These are phyloP conservation scores for Porites australiensis DNA, from an alignment of 64 coral and sea anemone genomes.

Conservation along the genomic window DNA sequence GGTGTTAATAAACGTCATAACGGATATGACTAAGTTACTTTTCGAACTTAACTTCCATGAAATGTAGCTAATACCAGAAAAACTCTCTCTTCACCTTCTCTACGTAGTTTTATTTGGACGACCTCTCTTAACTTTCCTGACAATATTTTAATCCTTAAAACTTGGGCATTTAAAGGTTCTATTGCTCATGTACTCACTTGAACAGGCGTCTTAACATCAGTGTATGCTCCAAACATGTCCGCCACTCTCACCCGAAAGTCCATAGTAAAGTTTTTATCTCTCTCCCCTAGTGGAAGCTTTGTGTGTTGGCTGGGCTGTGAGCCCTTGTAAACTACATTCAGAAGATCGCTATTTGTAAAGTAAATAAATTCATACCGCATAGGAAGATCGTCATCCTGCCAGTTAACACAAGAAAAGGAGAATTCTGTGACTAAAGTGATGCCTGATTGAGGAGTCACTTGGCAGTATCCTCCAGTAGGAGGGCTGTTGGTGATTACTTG, in stretches of 20 bases:
- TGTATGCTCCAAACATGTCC: constrained; percentile 28
- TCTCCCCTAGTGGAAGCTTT: constrained; percentile 25
- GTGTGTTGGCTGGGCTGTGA: background rate
- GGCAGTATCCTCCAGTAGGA: background rate
- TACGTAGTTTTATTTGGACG: no score
- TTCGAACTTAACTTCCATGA: no score
- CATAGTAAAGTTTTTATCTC: background rate
- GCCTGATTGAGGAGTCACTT: background rate
- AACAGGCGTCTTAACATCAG: constrained; percentile 34
- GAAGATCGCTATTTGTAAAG: background rate
- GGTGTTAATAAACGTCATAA: no score
- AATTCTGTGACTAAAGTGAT: constrained; percentile 27
- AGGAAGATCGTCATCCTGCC: constrained; percentile 44
- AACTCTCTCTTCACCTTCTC: no score
- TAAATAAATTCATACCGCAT: constrained; percentile 44
- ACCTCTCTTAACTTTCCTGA: no score
- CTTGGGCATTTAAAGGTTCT: no score
- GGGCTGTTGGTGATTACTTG: background rate
- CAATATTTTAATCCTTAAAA: no score
- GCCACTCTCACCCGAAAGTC: constrained; percentile 27
- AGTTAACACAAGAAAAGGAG: constrained; percentile 13
- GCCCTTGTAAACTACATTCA: constrained; percentile 25
- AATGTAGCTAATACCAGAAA: no score
- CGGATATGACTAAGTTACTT: no score
- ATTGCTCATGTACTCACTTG: background rate